Base-by-base conservation (phyloP, 2,797 vertebrate species). In the Cyclura pinguis region DNA sequence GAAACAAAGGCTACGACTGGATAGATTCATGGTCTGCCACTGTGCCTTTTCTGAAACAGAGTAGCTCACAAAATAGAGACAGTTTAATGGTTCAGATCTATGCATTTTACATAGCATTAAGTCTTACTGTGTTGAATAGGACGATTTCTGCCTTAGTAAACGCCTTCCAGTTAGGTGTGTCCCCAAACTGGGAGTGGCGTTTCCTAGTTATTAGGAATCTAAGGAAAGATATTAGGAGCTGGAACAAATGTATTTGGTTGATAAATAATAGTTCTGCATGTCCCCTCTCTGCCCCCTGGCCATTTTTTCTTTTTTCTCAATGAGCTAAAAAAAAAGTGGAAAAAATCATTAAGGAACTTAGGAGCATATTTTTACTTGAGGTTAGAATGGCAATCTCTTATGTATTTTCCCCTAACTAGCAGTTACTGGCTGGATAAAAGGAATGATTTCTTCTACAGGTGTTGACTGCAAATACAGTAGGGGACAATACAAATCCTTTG, bases 151-250 rank as follows among this genome's bases (percentile, higher is more conserved):
- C 7, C 9, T 12, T 52, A 52, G 52, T 52, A 20, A 62, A 62
- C 6, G 20, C 22, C 4, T 62, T 22, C 59, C 59, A 62, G 6
- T 62, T 62, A 22, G 59, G 16, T 62, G 59, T 62, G 59, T 22
- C n/a, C 10, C 69, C 83, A 47, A 47, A 74, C 42, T 91, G 84
- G 4, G 78, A 38, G 62, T 84, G 8, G 4, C 35, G 62, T 59
- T 89, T 91, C 84, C 13, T 78, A 87, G 88, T 89, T 84, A 50
- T 78, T 50, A 78, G 76, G 42, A 83, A 76, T 76, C 64, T 73
- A 20, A 83, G 82, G 78, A 92, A 93, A 87, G 62, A 77, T 38
- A 42, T 42, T 24, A 77, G 18, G 16, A 47, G 38, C 24, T 57
- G 29, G 84, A 81, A 86, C 16, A 85, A 87, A 18, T 72, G 20